A percentile compares a stretch with the other conserved stretches of the same genome.
Evolutionary conservation across 2,888 invertebrate genomes (phyloP).

Genomic region (Drosophila rubida): DNA sequence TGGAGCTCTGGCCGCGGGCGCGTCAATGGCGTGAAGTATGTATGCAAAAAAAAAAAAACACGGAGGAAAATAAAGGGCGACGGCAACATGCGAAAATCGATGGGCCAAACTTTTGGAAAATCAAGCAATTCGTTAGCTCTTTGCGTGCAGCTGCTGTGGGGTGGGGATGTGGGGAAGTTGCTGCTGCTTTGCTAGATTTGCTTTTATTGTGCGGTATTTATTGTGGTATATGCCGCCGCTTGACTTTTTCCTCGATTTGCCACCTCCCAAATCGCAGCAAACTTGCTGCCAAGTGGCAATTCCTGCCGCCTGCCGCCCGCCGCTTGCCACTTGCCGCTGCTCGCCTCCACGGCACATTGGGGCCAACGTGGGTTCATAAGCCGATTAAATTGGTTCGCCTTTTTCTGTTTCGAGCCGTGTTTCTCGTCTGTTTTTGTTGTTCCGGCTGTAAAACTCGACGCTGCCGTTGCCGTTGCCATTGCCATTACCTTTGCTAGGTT

Average conservation of each 20-base stretch:
- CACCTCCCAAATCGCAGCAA: slow-evolving; percentile 42
- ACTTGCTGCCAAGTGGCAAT: slow-evolving; percentile 42
- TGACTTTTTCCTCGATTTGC: slow-evolving; percentile 24
- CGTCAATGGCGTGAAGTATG: slow-evolving; percentile 65
- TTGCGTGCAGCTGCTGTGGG: slow-evolving; percentile 35
- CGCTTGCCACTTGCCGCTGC: too few species aligned
- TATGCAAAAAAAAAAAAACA: slow-evolving; percentile 52
- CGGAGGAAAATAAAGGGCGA: too few species aligned
- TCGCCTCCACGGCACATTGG: too few species aligned
- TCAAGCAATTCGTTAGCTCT: slow-evolving; percentile 63
- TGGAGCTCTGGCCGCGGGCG: slow-evolving; percentile 40
- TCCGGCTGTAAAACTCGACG: slow-evolving; percentile 45
- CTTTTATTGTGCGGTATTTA: slow-evolving; percentile 73
- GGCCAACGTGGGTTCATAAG: slow-evolving; percentile 45
- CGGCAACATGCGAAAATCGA: slow-evolving; percentile 62
- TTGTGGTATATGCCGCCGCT: slow-evolving; percentile 50
- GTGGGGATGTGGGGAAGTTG: not conserved
- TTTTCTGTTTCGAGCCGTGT: slow-evolving; percentile 37
- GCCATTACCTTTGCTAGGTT: too few species aligned
- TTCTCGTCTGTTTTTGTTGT: slow-evolving; percentile 21
- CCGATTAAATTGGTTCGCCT: slow-evolving; percentile 66
- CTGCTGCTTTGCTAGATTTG: slow-evolving; percentile 52
- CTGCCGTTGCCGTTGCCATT: slow-evolving; percentile 4
- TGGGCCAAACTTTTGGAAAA: slow-evolving; percentile 63
- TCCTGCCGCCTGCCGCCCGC: too few species aligned